A percentile compares a stretch with the other conserved stretches of the same genome.
Conservation (phyloP, 2,113 vertebrate genomes). For the Plectropomus leopardus region DNA sequence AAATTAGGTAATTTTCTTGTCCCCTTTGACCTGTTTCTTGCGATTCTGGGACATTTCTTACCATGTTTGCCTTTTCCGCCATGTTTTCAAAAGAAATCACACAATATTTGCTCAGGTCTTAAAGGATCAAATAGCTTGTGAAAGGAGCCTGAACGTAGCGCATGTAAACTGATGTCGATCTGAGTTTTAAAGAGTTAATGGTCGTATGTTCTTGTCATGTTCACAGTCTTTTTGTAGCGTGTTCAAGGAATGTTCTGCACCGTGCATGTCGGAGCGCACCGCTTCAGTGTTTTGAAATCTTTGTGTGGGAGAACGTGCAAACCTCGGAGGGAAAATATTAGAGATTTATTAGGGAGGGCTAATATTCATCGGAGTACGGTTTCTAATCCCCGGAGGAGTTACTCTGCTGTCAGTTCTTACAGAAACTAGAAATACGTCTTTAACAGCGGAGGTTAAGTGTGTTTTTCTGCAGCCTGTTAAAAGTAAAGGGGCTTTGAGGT, state of each 20-base stretch:
- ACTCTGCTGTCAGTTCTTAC: background rate
- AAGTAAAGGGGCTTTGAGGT: conserved; percentile 12
- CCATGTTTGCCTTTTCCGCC: too few species aligned
- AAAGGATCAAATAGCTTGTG: too few species aligned
- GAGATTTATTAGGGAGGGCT: conserved; percentile 24
- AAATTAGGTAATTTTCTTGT: too few species aligned
- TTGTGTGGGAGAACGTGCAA: conserved; percentile 11
- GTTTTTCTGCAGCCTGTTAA: conserved; percentile 4
- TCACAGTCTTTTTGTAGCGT: background rate
- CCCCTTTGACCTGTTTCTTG: too few species aligned
- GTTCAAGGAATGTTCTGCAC: background rate
- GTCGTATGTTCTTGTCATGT: background rate
- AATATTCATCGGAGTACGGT: background rate
- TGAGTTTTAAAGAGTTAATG: too few species aligned
- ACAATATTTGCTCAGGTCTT: too few species aligned
- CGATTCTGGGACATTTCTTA: too few species aligned
- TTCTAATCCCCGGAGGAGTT: conserved; percentile 26
- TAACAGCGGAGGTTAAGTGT: background rate
- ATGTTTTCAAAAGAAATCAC: too few species aligned
- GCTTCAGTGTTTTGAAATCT: background rate
- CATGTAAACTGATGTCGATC: too few species aligned
- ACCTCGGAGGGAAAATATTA: conserved; percentile 24
- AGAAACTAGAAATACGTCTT: background rate
- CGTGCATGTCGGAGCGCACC: background rate
- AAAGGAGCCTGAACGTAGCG: too few species aligned